A percentile compares a stretch with the other conserved stretches of the same genome.
Evolutionary conservation across 2,888 invertebrate species (phyloP).

Genomic region (Lobophora halterata): DNA sequence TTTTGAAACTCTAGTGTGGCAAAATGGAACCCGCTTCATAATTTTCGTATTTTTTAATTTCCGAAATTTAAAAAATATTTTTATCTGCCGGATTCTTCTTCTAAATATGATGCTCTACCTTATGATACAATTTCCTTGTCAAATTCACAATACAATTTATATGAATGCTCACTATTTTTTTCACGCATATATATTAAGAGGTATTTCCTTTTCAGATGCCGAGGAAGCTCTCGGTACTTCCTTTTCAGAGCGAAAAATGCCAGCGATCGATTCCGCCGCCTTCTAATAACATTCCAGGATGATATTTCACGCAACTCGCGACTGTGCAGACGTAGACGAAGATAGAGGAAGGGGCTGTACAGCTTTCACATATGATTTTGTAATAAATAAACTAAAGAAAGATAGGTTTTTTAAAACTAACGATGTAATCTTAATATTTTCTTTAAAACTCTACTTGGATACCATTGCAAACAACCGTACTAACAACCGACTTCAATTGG

Average conservation of each 20-base stretch:
- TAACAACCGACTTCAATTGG: no score
- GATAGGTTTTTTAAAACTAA: no score
- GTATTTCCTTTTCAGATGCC: conserved; percentile 15
- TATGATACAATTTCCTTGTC: not conserved
- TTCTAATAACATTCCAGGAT: conserved; percentile 72
- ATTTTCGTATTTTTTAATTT: no score
- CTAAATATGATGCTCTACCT: no score
- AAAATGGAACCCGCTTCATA: no score
- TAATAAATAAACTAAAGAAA: no score
- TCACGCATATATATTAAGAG: conserved; percentile 18
- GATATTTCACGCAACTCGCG: conserved; percentile 58
- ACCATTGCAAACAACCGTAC: no score
- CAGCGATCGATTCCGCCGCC: conserved; percentile 60
- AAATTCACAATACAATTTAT: conserved; percentile 10
- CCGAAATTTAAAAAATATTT: no score
- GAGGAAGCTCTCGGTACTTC: conserved; percentile 38
- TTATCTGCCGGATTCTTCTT: no score
- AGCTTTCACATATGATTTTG: not conserved
- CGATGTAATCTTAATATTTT: no score
- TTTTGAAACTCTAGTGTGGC: no score
- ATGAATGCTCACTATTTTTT: conserved; percentile 16
- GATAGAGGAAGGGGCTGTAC: not conserved
- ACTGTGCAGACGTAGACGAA: conserved; percentile 33
- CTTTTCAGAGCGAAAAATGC: conserved; percentile 53
- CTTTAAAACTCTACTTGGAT: no score